Conservation (phyloP, 2,888 invertebrate genomes). For the Arctia plantaginis region DNA sequence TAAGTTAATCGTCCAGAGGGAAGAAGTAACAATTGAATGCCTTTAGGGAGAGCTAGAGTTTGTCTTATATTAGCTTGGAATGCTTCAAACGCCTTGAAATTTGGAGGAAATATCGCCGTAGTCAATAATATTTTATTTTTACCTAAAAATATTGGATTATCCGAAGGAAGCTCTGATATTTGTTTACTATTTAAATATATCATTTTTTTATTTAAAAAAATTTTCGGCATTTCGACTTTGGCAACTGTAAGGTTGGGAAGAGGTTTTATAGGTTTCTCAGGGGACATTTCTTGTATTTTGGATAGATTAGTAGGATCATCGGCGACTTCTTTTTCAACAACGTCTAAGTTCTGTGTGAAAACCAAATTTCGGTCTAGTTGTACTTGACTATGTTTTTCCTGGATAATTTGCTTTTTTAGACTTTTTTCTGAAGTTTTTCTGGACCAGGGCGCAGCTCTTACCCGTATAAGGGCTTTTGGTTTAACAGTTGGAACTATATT, state of each 20-base stretch:
- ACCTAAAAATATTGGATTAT: conserved; percentile 69
- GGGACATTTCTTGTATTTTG: not conserved
- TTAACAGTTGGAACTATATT: not conserved
- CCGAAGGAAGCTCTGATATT: conserved; percentile 38
- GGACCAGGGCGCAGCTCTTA: not conserved
- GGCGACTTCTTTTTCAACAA: not conserved
- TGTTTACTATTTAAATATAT: conserved; percentile 56
- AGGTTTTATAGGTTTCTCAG: not conserved
- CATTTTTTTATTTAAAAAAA: conserved; percentile 26
- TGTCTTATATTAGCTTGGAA: conserved; percentile 16
- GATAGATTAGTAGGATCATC: not conserved
- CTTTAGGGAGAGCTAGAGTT: conserved; percentile 45
- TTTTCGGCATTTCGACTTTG: conserved; percentile 12
- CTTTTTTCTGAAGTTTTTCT: not conserved
- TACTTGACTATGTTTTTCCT: not conserved
- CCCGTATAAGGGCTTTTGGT: conserved; percentile 15
- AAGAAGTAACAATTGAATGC: conserved; percentile 55
- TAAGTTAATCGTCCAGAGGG: conserved; percentile 51
- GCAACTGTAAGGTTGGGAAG: not conserved
- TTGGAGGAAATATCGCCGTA: conserved; percentile 57
- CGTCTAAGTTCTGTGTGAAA: not conserved
- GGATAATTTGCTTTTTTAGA: not conserved
- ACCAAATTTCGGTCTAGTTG: not conserved
- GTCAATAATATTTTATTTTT: conserved; percentile 76
- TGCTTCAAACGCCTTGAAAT: conserved; percentile 28